Conservation (phyloP, 2,888 invertebrate genomes). For the Apamea monoglypha region DNA sequence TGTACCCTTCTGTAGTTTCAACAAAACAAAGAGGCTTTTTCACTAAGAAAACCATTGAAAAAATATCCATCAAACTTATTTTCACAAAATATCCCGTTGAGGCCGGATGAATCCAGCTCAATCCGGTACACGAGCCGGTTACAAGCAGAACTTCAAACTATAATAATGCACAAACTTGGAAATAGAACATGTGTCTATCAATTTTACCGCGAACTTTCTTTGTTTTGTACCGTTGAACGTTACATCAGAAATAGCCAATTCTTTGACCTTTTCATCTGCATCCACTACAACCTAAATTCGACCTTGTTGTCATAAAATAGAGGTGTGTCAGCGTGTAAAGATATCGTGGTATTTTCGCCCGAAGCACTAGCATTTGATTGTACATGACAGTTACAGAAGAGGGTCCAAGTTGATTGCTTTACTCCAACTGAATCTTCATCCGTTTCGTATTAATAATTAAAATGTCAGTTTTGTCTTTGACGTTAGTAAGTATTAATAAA, state of each 20-base stretch:
- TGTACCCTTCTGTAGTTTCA: not conserved
- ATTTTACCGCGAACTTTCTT: constrained; percentile 61
- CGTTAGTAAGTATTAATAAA: constrained; percentile 63
- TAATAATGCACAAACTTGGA: constrained; percentile 58
- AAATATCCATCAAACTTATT: not conserved
- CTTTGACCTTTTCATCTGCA: constrained; percentile 15
- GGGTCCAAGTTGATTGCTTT: constrained; percentile 78
- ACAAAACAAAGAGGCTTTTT: not conserved
- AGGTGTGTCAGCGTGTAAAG: not conserved
- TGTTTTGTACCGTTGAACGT: constrained; percentile 53
- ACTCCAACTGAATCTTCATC: constrained; percentile 74
- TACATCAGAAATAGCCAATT: constrained; percentile 56
- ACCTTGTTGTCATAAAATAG: constrained; percentile 27
- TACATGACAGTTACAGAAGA: constrained; percentile 80
- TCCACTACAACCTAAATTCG: not conserved
- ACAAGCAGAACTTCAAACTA: constrained; percentile 39
- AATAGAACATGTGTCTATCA: constrained; percentile 63
- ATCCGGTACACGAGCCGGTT: constrained; percentile 49
- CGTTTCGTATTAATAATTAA: constrained; percentile 72
- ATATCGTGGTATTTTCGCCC: constrained; percentile 14
- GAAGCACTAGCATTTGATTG: constrained; percentile 75
- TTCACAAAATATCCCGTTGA: not conserved
- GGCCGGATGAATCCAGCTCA: constrained; percentile 23
- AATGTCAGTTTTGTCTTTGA: constrained; percentile 63
- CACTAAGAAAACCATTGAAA: not conserved